Evolutionary conservation across 2,113 vertebrate species (phyloP).

Genomic region (Trochalopteron elliotii): DNA sequence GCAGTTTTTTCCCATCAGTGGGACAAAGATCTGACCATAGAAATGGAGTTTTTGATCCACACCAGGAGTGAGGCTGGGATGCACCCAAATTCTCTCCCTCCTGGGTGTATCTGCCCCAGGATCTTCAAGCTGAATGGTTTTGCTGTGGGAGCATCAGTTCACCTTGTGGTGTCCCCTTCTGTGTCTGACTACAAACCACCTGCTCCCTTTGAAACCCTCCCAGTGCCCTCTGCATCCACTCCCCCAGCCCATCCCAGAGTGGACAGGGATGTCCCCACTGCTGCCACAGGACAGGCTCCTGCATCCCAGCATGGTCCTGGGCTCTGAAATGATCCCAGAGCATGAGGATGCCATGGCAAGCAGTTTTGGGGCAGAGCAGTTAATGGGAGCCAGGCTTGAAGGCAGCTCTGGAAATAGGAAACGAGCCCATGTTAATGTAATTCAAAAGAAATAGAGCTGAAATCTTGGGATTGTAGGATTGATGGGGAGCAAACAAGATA

Average conservation of each 20-base stretch:
- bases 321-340: not conserved
- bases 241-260: not conserved
- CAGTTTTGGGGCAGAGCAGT: not conserved
- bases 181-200: not conserved
- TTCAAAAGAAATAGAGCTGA: not conserved
- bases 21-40: rapidly evolving
- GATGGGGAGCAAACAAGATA: not conserved
- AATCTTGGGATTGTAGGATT: not conserved
- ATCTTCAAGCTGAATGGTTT: not conserved
- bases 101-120: not conserved
- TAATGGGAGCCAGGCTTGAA: not conserved
- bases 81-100: not conserved
- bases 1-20: not conserved
- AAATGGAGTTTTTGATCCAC: not conserved
- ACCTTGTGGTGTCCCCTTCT: not conserved
- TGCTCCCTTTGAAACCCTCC: not conserved
- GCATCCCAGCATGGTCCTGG: not conserved
- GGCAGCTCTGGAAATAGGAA: not conserved
- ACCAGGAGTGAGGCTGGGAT: not conserved
- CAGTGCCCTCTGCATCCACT: not conserved
- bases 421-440: rapidly evolving
- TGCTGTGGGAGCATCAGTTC: not conserved
- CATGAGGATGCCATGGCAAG: not conserved
- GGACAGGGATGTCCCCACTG: not conserved
- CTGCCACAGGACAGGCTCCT: not conserved